Evolutionary conservation across 2,113 vertebrate species (phyloP).

Genomic region (Deroptyus accipitrinus): DNA sequence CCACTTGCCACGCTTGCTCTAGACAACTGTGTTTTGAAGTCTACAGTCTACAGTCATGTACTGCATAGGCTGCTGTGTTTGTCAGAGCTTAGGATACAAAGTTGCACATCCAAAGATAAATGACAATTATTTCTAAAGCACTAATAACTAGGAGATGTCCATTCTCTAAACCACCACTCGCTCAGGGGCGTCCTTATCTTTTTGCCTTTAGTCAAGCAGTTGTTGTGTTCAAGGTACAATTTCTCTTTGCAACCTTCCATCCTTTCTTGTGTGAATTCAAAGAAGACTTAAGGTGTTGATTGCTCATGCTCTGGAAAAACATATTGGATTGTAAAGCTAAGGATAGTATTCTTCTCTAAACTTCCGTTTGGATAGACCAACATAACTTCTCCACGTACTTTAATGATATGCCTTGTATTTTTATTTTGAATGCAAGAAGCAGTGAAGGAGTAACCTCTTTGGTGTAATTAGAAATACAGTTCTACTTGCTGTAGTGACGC

Average conservation of each 20-base stretch:
- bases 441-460: background rate
- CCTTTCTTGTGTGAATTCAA: background rate
- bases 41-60: fast-evolving
- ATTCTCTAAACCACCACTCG: background rate
- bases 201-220: background rate
- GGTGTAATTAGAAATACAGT: background rate
- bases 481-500: background rate
- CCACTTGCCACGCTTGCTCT: fast-evolving
- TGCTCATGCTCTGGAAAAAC: background rate
- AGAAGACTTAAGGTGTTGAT: background rate
- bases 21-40: background rate
- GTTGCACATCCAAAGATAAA: background rate
- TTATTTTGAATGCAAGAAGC: background rate
- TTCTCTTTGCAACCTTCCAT: background rate
- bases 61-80: background rate
- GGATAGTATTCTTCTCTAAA: background rate
- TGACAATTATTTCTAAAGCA: fast-evolving
- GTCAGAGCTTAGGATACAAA: background rate
- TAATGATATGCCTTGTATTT: background rate
- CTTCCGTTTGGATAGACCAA: background rate
- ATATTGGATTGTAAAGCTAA: background rate
- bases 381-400: background rate
- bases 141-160: background rate
- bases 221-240: background rate
- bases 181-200: background rate